Percentiles rank a stretch among this genome's conserved stretches.
Evolutionary conservation across 2,797 vertebrate species (phyloP).

Genomic region (Melanotaenia maccullochi): DNA sequence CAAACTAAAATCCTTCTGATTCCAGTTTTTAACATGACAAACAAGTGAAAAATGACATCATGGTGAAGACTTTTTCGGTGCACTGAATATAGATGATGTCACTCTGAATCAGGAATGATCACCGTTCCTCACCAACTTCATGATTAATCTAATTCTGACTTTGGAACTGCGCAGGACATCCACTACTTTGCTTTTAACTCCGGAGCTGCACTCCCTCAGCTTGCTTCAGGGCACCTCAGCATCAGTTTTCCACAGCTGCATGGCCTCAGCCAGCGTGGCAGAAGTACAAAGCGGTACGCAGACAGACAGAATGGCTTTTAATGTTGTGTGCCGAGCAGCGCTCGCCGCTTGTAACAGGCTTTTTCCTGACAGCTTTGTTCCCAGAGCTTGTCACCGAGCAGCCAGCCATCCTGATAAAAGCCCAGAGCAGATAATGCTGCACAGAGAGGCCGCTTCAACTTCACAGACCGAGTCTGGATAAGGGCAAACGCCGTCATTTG

Average conservation of each 20-base stretch:
- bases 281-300: conserved; percentile 22
- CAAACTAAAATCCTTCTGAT: no score
- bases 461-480: conserved; percentile 45
- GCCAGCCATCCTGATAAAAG: conserved; percentile 63
- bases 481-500: conserved; percentile 43
- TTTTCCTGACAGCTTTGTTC: conserved; percentile 72
- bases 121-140: no score
- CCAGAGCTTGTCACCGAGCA: conserved; percentile 53
- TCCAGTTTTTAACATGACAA: no score
- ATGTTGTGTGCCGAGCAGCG: conserved; percentile 35
- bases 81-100: no score
- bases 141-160: no score
- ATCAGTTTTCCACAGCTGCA: background rate
- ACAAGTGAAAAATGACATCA: no score
- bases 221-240: conserved; percentile 29
- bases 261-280: conserved; percentile 11
- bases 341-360: conserved; percentile 44
- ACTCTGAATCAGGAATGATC: no score
- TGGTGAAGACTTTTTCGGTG: no score
- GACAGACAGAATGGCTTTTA: conserved; percentile 48
- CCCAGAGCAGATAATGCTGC: conserved; percentile 63
- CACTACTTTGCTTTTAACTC: no score
- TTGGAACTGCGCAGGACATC: no score
- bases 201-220: background rate
- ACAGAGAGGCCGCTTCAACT: conserved; percentile 51